Evolutionary conservation across 2,888 invertebrate genomes (phyloP).

Genomic region (Spialia ferax): DNA sequence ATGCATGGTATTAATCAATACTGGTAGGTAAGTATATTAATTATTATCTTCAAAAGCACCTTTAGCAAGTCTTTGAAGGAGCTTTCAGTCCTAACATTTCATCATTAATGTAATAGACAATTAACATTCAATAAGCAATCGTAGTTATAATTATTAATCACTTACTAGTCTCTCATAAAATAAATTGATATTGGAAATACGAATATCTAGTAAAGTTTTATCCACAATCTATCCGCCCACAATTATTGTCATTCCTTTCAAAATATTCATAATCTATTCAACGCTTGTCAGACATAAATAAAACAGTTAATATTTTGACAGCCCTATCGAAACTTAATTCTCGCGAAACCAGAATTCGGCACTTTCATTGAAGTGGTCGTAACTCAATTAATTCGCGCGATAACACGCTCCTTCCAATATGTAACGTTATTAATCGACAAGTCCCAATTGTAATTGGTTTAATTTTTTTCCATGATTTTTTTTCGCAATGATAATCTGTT

Average conservation of each 20-base stretch:
- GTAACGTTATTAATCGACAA: constrained; percentile 19
- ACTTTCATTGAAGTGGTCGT: constrained; percentile 12
- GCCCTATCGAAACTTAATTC: constrained; percentile 1
- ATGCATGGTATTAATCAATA: no score
- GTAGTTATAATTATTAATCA: no score
- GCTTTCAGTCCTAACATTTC: no score
- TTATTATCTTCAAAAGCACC: no score
- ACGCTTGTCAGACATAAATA: neutral
- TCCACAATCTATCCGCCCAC: neutral
- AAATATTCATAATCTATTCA: neutral
- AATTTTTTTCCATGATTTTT: neutral
- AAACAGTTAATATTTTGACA: neutral
- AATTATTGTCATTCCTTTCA: neutral
- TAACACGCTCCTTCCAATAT: constrained; percentile 11
- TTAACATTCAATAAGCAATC: no score
- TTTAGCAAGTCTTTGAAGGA: no score
- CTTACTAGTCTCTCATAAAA: no score
- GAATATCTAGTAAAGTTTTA: no score
- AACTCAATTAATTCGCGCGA: constrained; percentile 14
- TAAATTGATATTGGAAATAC: no score
- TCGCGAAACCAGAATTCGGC: constrained; percentile 15
- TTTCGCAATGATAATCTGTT: neutral
- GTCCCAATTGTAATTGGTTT: neutral
- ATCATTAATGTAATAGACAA: no score
- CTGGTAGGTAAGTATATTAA: no score